phyloP scores from a whole-genome alignment of 2,888 invertebrate species.

The Acanthosoma haemorrhoidale region DNA sequence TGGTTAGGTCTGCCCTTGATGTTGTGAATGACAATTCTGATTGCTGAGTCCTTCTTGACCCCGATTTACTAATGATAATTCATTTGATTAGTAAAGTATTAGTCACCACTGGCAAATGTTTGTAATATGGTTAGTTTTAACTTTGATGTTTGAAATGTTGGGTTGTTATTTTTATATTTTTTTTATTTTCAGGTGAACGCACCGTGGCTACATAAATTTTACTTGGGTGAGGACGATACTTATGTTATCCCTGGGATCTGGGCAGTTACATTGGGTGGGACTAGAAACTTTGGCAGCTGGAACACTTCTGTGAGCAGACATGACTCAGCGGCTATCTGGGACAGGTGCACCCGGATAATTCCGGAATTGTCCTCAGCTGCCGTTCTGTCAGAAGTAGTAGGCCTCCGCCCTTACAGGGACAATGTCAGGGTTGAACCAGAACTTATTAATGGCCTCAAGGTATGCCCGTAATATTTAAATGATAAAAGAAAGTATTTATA shows the following conservation, averaged over 20 bases:
- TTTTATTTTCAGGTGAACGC: conserved; percentile 57
- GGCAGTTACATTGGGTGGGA: conserved; percentile 76
- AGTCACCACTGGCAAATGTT: too few species aligned
- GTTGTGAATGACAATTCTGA: too few species aligned
- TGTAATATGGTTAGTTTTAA: too few species aligned
- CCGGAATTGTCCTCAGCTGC: conserved; percentile 58
- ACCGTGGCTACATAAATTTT: conserved; percentile 84
- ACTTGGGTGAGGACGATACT: conserved; percentile 78
- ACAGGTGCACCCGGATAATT: conserved; percentile 68
- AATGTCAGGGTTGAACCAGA: conserved; percentile 69
- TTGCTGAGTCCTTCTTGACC: too few species aligned
- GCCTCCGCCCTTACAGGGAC: conserved; percentile 75
- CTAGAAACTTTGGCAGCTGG: conserved; percentile 74
- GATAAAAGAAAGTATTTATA: too few species aligned
- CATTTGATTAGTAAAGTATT: too few species aligned
- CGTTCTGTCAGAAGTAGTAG: conserved; percentile 62
- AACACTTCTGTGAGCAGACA: conserved; percentile 60
- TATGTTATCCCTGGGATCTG: conserved; percentile 77
- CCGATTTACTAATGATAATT: too few species aligned
- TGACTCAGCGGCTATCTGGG: conserved; percentile 70
- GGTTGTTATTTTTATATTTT: too few species aligned
- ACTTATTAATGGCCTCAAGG: conserved; percentile 40
- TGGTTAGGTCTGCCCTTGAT: too few species aligned
- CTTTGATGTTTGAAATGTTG: too few species aligned
- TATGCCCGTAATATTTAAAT: conserved; percentile 17